These are phyloP conservation scores for Lithophane ornitopus DNA, from an alignment of 2,888 invertebrate species.

Conservation along the genomic window DNA sequence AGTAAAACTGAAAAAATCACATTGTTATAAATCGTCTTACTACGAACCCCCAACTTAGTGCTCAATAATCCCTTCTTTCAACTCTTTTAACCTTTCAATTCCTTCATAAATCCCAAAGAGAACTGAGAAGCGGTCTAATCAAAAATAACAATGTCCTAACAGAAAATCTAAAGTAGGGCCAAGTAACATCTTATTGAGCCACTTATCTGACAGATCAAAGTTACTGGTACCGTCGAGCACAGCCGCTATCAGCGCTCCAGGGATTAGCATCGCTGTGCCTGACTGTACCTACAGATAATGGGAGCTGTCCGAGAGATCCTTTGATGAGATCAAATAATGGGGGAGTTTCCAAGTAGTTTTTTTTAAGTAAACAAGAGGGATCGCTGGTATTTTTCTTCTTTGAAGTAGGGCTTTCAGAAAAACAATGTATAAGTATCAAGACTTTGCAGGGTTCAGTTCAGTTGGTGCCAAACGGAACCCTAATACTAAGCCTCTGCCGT, in stretches of 20 bases:
- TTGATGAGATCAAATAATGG: constrained; percentile 47
- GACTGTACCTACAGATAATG: constrained; percentile 45
- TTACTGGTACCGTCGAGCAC: constrained; percentile 33
- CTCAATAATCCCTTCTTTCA: not conserved
- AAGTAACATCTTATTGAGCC: constrained; percentile 38
- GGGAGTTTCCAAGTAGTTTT: constrained; percentile 3
- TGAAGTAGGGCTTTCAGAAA: not conserved
- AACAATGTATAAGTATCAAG: not conserved
- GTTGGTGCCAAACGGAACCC: too few relatives aligned
- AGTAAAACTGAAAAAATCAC: not conserved
- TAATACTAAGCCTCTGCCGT: too few relatives aligned
- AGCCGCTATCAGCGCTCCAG: constrained; percentile 36
- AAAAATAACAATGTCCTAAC: constrained; percentile 30
- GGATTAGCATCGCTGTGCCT: constrained; percentile 46
- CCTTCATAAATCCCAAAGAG: constrained; percentile 14
- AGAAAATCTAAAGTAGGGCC: constrained; percentile 52
- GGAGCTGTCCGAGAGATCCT: constrained; percentile 33
- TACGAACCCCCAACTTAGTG: not conserved
- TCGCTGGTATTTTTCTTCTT: constrained; percentile 3
- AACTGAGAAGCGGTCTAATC: constrained; percentile 16
- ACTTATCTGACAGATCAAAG: constrained; percentile 56
- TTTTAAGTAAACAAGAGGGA: constrained; percentile 24
- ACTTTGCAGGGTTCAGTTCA: too few relatives aligned
- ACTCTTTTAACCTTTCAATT: constrained; percentile 14
- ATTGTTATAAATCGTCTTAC: not conserved